A percentile compares a stretch with the other conserved stretches of the same genome.
These are phyloP conservation scores for Cyprinodon tularosa DNA, from an alignment of 2,113 vertebrate species.

Conservation along the genomic window DNA sequence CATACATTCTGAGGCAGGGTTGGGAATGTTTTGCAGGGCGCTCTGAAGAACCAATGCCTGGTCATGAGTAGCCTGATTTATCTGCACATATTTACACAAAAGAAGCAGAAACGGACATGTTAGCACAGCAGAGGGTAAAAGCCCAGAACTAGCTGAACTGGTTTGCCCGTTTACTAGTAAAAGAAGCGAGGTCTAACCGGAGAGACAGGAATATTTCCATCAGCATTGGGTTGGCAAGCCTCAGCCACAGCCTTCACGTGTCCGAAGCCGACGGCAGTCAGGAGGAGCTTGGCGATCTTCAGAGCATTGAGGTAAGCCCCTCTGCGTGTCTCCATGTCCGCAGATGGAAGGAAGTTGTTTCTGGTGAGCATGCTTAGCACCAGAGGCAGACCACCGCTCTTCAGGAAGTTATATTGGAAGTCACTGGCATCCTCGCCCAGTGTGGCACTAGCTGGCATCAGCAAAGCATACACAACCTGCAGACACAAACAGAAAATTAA, in stretches of 20 bases:
- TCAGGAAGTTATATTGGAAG: constrained; percentile 98
- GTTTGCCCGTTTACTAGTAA: constrained; percentile 1
- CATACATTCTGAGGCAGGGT: constrained; percentile 98
- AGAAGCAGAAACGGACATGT: constrained; percentile 10
- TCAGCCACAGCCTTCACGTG: constrained; percentile 97
- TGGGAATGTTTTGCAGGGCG: constrained; percentile 98
- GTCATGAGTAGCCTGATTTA: constrained; percentile 96
- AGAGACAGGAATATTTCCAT: constrained; percentile 91
- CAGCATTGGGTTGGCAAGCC: constrained; percentile 93
- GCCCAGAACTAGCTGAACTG: constrained; percentile 14
- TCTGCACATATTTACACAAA: constrained; percentile 74
- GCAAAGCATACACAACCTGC: constrained; percentile 98
- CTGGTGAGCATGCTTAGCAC: constrained; percentile 98
- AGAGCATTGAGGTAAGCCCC: constrained; percentile 97
- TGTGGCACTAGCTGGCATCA: constrained; percentile 98
- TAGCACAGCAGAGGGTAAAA: background rate
- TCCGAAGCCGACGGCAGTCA: constrained; percentile 97
- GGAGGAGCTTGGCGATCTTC: constrained; percentile 96
- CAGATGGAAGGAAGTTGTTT: constrained; percentile 98
- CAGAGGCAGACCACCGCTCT: constrained; percentile 95
- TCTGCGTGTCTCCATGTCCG: constrained; percentile 98
- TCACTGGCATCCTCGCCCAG: constrained; percentile 96
- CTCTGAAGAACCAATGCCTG: constrained; percentile 98
- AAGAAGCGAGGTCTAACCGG: constrained; percentile 80
- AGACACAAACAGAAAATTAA: background rate